Conservation (phyloP, 2,113 vertebrate species). For the Varanus komodoensis region DNA sequence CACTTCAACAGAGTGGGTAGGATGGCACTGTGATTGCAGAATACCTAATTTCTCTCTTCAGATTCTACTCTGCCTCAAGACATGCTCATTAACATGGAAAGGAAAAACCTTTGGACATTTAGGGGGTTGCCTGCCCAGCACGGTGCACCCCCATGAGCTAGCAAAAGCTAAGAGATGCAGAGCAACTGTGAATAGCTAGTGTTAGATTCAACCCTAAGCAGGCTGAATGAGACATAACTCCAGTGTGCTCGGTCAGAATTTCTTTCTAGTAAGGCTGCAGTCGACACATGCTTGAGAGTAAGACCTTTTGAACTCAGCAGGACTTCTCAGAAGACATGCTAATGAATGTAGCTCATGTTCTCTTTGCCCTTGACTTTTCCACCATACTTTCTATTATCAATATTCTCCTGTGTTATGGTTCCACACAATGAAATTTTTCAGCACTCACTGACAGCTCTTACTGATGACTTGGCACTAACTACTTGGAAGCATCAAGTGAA, state of each 20-base stretch:
- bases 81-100: neutral
- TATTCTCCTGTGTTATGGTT: too few relatives aligned
- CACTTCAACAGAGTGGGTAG: slow-evolving; percentile 46
- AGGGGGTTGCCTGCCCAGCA: too few relatives aligned
- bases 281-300: neutral
- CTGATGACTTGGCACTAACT: too few relatives aligned
- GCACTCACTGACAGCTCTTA: too few relatives aligned
- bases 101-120: too few relatives aligned
- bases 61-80: too few relatives aligned
- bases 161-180: neutral
- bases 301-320: neutral
- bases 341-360: neutral
- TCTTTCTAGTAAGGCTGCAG: neutral
- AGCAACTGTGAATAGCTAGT: neutral
- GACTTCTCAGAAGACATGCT: neutral
- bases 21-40: slow-evolving; percentile 57
- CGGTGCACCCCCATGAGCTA: too few relatives aligned
- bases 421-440: neutral
- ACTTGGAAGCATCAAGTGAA: neutral
- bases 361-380: neutral
- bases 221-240: neutral
- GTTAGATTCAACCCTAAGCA: neutral
- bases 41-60: neutral
- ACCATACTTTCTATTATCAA: neutral
- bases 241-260: neutral